A percentile compares a stretch with the other conserved stretches of the same genome.
Evolutionary conservation across 2,888 invertebrate species (phyloP).

Genomic region (Troilus luridus): DNA sequence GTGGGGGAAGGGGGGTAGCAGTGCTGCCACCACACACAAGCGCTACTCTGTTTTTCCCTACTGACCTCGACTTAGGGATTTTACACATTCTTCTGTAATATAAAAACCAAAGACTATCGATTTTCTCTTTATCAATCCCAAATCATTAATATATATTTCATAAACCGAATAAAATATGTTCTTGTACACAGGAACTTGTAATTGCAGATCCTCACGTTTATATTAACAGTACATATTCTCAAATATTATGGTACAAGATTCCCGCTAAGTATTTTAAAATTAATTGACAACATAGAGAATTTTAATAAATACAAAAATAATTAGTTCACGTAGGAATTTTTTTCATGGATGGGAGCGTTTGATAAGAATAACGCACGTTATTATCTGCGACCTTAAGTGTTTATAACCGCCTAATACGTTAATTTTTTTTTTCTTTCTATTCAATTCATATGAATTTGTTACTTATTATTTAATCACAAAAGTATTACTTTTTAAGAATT

Average conservation of each 20-base stretch:
- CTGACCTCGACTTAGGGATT: not conserved
- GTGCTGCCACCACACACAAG: conserved; percentile 9
- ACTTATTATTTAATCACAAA: too few species aligned
- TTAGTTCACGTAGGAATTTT: too few species aligned
- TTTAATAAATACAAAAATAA: not conserved
- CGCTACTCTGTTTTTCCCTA: not conserved
- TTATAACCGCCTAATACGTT: too few species aligned
- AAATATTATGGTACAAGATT: not conserved
- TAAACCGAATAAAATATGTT: not conserved
- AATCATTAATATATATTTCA: not conserved
- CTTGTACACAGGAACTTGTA: not conserved
- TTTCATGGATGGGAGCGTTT: too few species aligned
- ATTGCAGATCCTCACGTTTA: not conserved
- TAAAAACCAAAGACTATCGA: not conserved
- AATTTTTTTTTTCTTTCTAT: too few species aligned
- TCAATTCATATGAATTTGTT: too few species aligned
- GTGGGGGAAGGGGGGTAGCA: not conserved
- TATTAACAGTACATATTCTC: not conserved
- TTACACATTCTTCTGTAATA: conserved; percentile 31
- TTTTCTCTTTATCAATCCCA: not conserved
- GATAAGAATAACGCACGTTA: too few species aligned
- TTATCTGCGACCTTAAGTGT: too few species aligned
- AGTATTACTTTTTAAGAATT: too few species aligned
- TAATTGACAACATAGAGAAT: not conserved
- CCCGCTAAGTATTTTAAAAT: not conserved